Base-by-base conservation (phyloP, 2,113 vertebrate species). In the Brachionichthys hirsutus region DNA sequence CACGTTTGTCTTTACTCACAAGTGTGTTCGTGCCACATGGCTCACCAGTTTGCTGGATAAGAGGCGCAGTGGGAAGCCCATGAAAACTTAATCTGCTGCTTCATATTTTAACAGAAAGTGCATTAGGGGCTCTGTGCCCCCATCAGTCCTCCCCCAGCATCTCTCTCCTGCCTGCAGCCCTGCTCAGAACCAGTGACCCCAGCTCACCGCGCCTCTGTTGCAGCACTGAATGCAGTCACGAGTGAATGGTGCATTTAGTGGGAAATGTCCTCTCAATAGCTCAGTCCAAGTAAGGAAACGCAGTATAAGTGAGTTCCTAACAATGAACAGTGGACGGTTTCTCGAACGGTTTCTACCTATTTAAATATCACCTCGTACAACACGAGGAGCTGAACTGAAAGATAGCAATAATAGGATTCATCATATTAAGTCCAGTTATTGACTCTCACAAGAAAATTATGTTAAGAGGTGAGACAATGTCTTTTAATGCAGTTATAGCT, bases 51-150 rank as follows among this genome's bases (percentile, higher is more conserved):
- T 70, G 48, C 67, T 44, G 46, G 78, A 73, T 77, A 78, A 83
- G 77, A 73, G 72, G 63, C 80, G 78, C 82, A 63, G 73, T 70
- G 70, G 75, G 84, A 85, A 79, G 70, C 68, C 75, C 46, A 86
- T 86, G 73, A 89, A 87, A 86, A 73, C 84, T 87, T 86, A 81
- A 87, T 87, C 81, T 70, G 77, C 73, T 70, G 80, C 77, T 85
- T 75, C 77, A 75, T 83, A 80, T 87, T 87, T 50, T 87, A 84
- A 87, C 86, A 81, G 73, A 75, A 79, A 85, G 80, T 87, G 77
- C 87, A 89, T 89, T 77, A 81, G 70, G 80, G 67, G 67, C 70
- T 77, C 74, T 54, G 54, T 71, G 64, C 60, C 77, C 70, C 82
- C 78, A 68, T 78, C 78, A 54, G 74, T 71, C 73, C 54, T 72